Evolutionary conservation across 1,140 invertebrate species (phyloP).

Genomic region (Drosophila ironensis): DNA sequence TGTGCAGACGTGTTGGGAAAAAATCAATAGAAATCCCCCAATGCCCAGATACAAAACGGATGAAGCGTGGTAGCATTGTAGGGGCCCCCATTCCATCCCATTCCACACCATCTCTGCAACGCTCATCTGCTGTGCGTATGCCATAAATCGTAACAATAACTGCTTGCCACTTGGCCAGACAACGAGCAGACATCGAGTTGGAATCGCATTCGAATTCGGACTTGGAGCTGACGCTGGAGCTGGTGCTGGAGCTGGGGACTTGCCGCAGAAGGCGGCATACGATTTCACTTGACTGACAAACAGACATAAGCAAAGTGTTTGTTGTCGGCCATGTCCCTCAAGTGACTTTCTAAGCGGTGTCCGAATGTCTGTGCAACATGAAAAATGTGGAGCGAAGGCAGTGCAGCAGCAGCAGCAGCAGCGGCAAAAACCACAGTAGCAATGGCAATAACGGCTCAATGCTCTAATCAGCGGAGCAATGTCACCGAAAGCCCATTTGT

Average conservation of each 20-base stretch:
- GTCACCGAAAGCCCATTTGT: conserved; percentile 53
- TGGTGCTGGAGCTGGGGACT: not conserved
- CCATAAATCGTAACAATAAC: conserved; percentile 78
- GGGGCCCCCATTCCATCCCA: not conserved
- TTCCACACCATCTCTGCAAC: conserved; percentile 1
- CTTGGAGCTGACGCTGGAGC: conserved; percentile 1
- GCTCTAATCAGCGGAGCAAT: conserved; percentile 34
- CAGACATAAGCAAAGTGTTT: conserved; percentile 52
- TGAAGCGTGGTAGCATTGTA: conserved; percentile 1
- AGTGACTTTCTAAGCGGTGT: conserved; percentile 58
- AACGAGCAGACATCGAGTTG: conserved; percentile 46
- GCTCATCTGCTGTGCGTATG: conserved; percentile 67
- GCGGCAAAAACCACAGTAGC: conserved; percentile 26
- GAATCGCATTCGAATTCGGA: conserved; percentile 16
- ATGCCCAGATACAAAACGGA: conserved; percentile 2
- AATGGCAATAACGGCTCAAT: conserved; percentile 32
- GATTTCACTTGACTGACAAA: conserved; percentile 73
- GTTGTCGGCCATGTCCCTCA: conserved; percentile 40
- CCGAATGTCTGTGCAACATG: conserved; percentile 62
- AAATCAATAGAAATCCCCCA: conserved; percentile 72
- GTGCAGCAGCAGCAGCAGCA: conserved; percentile 15
- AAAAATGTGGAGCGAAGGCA: conserved; percentile 70
- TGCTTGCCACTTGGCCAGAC: conserved; percentile 65
- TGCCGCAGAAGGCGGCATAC: conserved; percentile 48
- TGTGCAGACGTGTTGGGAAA: conserved; percentile 2